Conservation (phyloP, 2,113 vertebrate species). For the Leptocoma aspasia region DNA sequence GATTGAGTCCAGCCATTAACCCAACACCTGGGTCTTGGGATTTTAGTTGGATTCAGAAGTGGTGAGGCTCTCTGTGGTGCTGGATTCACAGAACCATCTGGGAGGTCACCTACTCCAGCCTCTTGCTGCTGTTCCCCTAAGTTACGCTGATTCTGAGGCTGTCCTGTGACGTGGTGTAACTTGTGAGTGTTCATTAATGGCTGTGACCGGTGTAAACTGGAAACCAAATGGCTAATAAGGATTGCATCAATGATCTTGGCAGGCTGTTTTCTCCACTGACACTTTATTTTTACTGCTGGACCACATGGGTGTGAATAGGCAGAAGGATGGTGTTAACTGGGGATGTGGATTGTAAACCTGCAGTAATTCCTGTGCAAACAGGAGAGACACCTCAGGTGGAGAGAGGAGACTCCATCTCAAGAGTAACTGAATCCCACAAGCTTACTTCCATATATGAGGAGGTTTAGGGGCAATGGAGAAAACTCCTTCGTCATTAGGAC, state of each 20-base stretch:
- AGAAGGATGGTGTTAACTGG: neutral
- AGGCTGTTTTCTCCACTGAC: neutral
- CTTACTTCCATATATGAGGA: neutral
- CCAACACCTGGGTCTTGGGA: neutral
- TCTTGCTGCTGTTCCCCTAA: neutral
- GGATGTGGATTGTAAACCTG: neutral
- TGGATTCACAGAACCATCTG: neutral
- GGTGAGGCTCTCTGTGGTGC: neutral
- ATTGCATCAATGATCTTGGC: neutral
- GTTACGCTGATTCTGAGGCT: neutral
- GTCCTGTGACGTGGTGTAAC: neutral
- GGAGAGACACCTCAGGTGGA: neutral
- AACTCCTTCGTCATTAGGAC: neutral
- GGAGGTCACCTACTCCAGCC: neutral
- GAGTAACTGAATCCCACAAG: neutral
- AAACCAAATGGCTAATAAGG: neutral
- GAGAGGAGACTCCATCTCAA: neutral
- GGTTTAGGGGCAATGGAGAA: neutral
- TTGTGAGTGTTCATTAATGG: neutral
- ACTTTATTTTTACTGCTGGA: neutral
- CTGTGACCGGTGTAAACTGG: neutral
- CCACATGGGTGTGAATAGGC: accelerated
- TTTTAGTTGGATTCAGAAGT: neutral
- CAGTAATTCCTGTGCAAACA: neutral
- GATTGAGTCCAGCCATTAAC: accelerated